Evolutionary conservation across 2,888 invertebrate species (phyloP), one percentile per base, ranked within the genome.

Genomic region (Tanypteryx hageni): DNA sequence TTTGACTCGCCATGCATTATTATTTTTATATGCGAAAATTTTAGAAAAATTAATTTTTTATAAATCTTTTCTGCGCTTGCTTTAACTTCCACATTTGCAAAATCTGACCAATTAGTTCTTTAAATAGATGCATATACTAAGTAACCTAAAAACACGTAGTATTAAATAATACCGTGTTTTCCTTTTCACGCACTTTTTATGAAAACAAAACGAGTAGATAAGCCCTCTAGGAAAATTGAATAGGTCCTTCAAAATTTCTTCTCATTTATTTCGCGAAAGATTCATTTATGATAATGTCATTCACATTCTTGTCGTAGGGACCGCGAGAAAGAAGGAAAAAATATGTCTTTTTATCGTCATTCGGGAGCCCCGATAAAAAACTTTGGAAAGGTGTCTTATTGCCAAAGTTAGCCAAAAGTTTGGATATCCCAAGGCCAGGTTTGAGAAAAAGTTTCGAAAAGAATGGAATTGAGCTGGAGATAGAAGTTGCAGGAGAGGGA

Each of bases 281-380:
- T 89, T 89, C 89, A 89, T 89, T 89, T 89, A 89, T 89, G 89
- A 89, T 89, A 89, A 89, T 89, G 64, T 64, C 61, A 89, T 89
- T 89, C 89, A 64, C 31, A 64, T 89, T 89, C 68, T 64, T 44
- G 89, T 89, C 56, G 44, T 89, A 44, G 64, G 27, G 59, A 86
- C 31, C 18, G 44, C 58, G 16, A 59, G n/a, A 58, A 85, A 85
- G 85, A 27, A 22, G 4, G n/a, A 22, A 64, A 44, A 31, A 86
- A 89, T 61, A 89, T 64, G 89, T 89, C 89, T 61, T 44, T 64
- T 76, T 89, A 89, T 89, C 89, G 64, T 89, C 89, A 89, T 89
- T 89, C 89, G n/a, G 89, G 64, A 89, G 64, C 64, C 61, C 22
- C 56, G 59, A 76, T 76, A 76, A 76, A 76, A 64, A 68, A 89